A percentile compares a stretch with the other conserved stretches of the same genome.
Conservation (phyloP, 2,113 vertebrate species). For the Pristiophorus japonicus region DNA sequence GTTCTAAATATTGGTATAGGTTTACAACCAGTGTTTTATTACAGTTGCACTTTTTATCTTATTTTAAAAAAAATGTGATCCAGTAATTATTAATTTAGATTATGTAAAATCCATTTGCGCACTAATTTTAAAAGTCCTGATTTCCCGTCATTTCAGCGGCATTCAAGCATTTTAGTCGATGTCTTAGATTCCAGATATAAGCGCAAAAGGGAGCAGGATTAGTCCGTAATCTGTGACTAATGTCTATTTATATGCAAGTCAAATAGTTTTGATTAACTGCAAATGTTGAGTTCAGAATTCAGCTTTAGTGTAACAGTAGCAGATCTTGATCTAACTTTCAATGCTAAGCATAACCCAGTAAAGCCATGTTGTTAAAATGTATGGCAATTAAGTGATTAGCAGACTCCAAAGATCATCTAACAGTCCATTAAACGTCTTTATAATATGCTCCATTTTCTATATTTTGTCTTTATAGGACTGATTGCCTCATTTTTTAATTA, state of each 20-base stretch:
- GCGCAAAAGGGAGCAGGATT: constrained; percentile 9
- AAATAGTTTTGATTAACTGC: constrained; percentile 25
- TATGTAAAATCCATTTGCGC: neutral
- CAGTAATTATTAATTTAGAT: neutral
- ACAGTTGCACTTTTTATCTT: neutral
- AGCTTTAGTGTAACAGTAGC: neutral
- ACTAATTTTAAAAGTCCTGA: neutral
- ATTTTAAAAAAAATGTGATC: neutral
- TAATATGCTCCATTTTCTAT: neutral
- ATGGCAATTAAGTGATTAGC: neutral
- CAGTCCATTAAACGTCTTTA: neutral
- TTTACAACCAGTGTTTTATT: neutral
- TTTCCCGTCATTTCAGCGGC: neutral
- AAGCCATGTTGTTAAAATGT: neutral
- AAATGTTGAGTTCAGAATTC: constrained; percentile 7
- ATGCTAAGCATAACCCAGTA: neutral
- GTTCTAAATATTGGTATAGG: neutral
- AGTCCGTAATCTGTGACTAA: constrained; percentile 16
- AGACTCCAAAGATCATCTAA: neutral
- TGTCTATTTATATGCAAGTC: constrained; percentile 17
- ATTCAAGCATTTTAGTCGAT: neutral
- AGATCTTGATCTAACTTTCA: neutral
- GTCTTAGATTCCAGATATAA: neutral
- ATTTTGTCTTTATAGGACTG: neutral
- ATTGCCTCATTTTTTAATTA: neutral